Base-by-base conservation (phyloP, 2,797 vertebrate genomes). In the Sphenopsis melanotis region DNA sequence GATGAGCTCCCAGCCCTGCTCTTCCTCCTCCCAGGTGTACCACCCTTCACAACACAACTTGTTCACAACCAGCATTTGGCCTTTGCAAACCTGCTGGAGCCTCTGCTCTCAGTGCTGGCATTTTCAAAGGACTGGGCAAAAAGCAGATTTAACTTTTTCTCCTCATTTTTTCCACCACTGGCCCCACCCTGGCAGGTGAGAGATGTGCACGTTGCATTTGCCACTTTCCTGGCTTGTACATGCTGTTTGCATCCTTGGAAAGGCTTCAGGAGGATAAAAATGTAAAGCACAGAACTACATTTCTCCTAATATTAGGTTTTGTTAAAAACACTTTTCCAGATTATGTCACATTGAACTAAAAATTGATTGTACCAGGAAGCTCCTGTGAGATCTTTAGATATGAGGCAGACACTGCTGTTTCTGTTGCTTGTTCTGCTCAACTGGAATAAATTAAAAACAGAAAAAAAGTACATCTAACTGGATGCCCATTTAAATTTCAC, bases 351-450 rank as follows among this genome's bases (percentile, higher is more conserved):
- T 68, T 49, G 56, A 93, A 96, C 84, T 89, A 95, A 94, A 96
- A 97, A 97, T 64, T 93, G 89, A 93, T 93, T 96, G 80, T 27
- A 81, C 24, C 64, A 92, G 42, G 55, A 92, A 74, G 83, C 84
- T 83, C 1, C 11, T 83, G 72, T 44, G 72, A 96, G 94, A 96
- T 96, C n/a, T 83, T 50, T 7, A 78, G 80, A 85, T 75, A 82
- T 1, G 37, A 89, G 72, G 66, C 71, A 80, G 82, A 86, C 66
- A 37, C 37, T 71, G 90, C 47, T 89, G 93, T 37, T 89, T 72
- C 59, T 76, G 74, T 76, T 23, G 56, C 64, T 46, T 71, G 63
- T 65, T 89, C 87, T 47, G 6, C 52, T 95, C 91, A 71, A 91
- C 26, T 41, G 13, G 80, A 95, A 82, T 46, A 93, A 39, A 60